Conservation (phyloP, 2,888 invertebrate genomes). For the Omphaloscelis lunosa region DNA sequence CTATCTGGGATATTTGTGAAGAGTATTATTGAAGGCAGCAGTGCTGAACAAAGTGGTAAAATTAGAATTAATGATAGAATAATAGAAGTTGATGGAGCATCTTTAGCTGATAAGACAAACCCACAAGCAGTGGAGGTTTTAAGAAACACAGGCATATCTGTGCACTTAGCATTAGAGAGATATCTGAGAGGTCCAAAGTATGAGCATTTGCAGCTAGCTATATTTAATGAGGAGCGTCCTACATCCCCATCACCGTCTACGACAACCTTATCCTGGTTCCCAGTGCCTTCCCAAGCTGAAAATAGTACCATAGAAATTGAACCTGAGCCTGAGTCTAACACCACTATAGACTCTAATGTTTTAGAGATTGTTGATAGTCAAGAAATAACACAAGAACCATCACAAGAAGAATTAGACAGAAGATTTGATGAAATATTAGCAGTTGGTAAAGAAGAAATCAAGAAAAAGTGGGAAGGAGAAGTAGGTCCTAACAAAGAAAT, state of each 20-base stretch:
- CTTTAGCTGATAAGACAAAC: constrained; percentile 97
- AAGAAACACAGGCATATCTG: constrained; percentile 97
- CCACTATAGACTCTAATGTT: constrained; percentile 95
- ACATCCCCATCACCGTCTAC: constrained; percentile 94
- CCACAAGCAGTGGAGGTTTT: constrained; percentile 99
- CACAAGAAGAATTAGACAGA: constrained; percentile 87
- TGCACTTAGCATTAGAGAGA: constrained; percentile 97
- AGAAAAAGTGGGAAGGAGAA: constrained; percentile 95
- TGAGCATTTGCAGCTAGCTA: constrained; percentile 97
- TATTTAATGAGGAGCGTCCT: constrained; percentile 91
- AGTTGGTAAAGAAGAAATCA: constrained; percentile 91
- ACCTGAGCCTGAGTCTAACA: constrained; percentile 95
- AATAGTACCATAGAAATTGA: constrained; percentile 92
- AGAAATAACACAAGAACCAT: constrained; percentile 86
- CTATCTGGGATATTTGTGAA: constrained; percentile 99
- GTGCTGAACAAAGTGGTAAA: constrained; percentile 97
- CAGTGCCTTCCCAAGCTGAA: constrained; percentile 93
- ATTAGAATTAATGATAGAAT: constrained; percentile 99
- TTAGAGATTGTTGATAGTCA: constrained; percentile 89
- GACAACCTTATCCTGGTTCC: constrained; percentile 96
- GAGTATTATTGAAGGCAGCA: constrained; percentile 99
- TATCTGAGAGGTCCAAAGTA: constrained; percentile 98
- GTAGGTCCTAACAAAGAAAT: constrained; percentile 96
- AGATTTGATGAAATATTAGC: constrained; percentile 91
- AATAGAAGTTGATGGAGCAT: constrained; percentile 97